Conservation (phyloP, 2,113 vertebrate species). For the Struthio camelus region DNA sequence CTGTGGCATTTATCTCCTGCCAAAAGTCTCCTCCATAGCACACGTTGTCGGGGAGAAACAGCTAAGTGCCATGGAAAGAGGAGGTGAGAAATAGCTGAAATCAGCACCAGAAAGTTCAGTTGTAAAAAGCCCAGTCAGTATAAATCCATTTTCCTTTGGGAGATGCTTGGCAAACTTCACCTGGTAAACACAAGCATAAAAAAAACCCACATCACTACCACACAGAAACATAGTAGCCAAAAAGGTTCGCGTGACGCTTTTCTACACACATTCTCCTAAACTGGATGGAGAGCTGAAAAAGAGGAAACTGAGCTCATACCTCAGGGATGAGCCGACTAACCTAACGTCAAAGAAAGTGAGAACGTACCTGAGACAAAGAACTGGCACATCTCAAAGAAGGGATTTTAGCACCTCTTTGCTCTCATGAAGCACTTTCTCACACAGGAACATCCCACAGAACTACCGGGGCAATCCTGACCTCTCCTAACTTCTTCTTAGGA, state of each 20-base stretch:
- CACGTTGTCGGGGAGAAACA: background rate
- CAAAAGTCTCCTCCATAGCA: background rate
- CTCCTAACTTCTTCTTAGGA: background rate
- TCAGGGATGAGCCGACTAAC: background rate
- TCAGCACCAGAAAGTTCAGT: rapidly evolving
- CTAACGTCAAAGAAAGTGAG: background rate
- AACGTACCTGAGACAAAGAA: rapidly evolving
- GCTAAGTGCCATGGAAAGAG: background rate
- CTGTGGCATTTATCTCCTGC: background rate
- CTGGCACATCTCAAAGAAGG: background rate
- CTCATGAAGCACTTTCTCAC: background rate
- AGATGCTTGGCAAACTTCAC: rapidly evolving
- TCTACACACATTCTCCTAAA: background rate
- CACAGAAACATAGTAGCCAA: rapidly evolving
- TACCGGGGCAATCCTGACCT: rapidly evolving
- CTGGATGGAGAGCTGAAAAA: rapidly evolving
- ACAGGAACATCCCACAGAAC: background rate
- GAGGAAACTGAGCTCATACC: background rate
- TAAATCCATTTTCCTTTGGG: background rate
- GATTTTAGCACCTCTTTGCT: background rate
- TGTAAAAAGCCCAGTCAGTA: rapidly evolving
- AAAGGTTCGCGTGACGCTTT: background rate
- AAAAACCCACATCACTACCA: too few relatives aligned
- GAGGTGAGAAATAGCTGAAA: background rate
- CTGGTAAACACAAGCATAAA: rapidly evolving